Base-by-base conservation (phyloP, 2,888 invertebrate species). In the Drosophila austrosaltans region DNA sequence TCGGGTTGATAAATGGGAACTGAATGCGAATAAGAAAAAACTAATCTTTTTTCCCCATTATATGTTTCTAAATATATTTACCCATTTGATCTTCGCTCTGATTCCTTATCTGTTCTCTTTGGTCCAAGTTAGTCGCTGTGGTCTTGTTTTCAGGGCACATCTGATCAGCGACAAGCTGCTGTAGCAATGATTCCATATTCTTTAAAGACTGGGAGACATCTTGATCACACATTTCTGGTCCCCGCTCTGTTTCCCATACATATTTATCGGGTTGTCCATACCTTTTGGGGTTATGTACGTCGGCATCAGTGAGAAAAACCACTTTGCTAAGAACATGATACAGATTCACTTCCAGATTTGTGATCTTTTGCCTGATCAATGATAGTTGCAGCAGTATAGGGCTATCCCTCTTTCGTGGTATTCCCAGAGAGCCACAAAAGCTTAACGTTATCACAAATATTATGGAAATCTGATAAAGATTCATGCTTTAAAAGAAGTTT, bases 341-440 rank as follows among this genome's bases (percentile, higher is more conserved):
- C 0, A 93, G 80, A 44, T 91, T 92, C 25, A 92, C 90, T 58
- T 93, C 93, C 16, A 93, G 69, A 32, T 84, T 89, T 1, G 90
- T 79, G 1, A 94, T 72, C 63, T 92, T 91, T 32, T 80, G 93
- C 83, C 92, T 93, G 12, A 94, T 91, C 39, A 93, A 90, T 69
- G 93, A 93, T 25, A 94, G 88, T 88, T 94, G 91, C 78, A 94
- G 93, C 48, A 94, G 89, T 67, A 89, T 25, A 4, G 48, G 25
- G 25, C 12, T 25, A 8, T 48, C 91, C 20, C 22, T 12, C 2
- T 36, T 8, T 22, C 12, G 57, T 57, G 36, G 32, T 4, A 12
- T 7, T n/a, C 39, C 32, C 7, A 42, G 16, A 1, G 36, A 36
- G 8, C 30, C 54, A n/a, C 16, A 58, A 8, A 62, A 67, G n/a